Conservation (phyloP, 2,113 vertebrate genomes). For the Heliornis fulica region DNA sequence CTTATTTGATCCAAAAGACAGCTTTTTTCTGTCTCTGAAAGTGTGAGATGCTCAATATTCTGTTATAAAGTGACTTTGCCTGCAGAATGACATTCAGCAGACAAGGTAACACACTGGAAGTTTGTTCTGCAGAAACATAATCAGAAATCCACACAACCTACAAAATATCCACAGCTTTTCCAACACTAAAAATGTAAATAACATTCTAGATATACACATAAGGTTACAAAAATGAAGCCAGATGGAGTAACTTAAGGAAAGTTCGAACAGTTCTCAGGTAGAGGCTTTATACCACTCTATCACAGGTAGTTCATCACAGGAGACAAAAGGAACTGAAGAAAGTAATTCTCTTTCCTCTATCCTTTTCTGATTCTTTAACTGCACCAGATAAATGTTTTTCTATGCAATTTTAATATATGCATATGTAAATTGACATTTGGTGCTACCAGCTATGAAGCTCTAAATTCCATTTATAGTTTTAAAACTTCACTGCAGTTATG, state of each 20-base stretch:
- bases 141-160: background rate
- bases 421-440: background rate
- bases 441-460: background rate
- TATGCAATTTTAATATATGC: background rate
- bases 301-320: background rate
- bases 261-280: rapidly evolving
- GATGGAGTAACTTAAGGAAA: background rate
- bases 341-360: background rate
- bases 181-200: background rate
- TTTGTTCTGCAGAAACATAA: background rate
- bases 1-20: background rate
- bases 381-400: background rate
- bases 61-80: background rate
- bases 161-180: background rate
- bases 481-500: background rate
- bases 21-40: background rate
- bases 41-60: background rate
- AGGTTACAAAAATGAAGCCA: background rate
- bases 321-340: background rate
- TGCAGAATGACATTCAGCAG: background rate
- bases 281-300: too few species aligned
- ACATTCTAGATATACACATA: too few species aligned
- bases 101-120: background rate
- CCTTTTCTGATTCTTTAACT: background rate
- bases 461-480: background rate